phyloP scores from a whole-genome alignment of 35 echinoderm and acorn worm genomes.

The Hemicentrotus pulcherrimus region DNA sequence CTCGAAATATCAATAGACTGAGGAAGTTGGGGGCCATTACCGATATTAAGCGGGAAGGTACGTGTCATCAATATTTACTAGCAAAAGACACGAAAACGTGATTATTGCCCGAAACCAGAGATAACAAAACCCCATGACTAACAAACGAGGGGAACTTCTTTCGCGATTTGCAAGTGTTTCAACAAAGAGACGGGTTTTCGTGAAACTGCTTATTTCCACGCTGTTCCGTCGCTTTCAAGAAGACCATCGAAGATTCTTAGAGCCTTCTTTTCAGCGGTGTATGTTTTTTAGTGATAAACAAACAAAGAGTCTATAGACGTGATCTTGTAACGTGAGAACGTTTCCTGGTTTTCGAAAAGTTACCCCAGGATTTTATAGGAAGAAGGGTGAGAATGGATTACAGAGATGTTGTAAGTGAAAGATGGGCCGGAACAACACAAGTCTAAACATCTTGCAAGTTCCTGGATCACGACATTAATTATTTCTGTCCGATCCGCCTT shows the following conservation, averaged over 20 bases:
- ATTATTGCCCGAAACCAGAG: not conserved
- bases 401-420: not conserved
- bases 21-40: slow-evolving; percentile 5
- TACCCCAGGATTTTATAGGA: too few species aligned
- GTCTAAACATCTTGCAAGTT: not conserved
- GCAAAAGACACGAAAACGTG: not conserved
- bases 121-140: slow-evolving; percentile 1
- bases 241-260: not conserved
- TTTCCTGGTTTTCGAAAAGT: not conserved
- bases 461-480: not conserved
- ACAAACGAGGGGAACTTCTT: not conserved
- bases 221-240: not conserved
- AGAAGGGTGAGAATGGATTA: too few species aligned
- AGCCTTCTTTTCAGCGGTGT: not conserved
- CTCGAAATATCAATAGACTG: not conserved
- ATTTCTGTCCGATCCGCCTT: not conserved
- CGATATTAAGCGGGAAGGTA: not conserved
- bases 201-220: not conserved
- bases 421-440: not conserved
- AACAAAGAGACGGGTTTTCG: not conserved
- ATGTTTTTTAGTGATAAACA: not conserved
- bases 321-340: slow-evolving; percentile 9
- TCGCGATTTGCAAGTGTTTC: not conserved
- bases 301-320: not conserved
- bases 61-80: slow-evolving; percentile 3